Evolutionary conservation across 2,888 invertebrate species (phyloP), one percentile per base, ranked within the genome.

Genomic region (Stenodema calcarata): DNA sequence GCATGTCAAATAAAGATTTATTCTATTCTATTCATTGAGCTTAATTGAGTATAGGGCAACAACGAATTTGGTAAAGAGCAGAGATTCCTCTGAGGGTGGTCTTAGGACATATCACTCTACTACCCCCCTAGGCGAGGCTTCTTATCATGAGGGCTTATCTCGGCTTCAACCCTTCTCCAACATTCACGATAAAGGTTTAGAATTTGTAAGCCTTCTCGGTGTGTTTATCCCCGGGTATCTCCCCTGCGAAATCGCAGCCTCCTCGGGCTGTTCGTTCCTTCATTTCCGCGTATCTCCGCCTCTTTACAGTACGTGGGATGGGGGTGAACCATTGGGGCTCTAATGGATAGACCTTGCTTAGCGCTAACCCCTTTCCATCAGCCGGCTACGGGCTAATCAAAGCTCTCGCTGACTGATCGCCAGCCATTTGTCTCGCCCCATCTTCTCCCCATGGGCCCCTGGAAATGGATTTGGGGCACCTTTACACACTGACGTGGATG

Each of bases 181-280:
- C 62, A 62, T 62, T 18, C 62, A 23, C 75, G 75, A 75, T 75
- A 75, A 75, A 78, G 78, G 78, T 78, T 78, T 78, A 44, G 78
- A 78, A 78, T 78, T 78, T 78, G 78, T 42, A 78, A 78, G 78
- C 44, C 78, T 47, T 78, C 44, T 47, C 78, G 44, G 78, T 47
- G 44, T 23, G 78, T 78, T 78, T 44, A 78, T 78, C 78, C 78
- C 27, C 6, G 18, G 11, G 62, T 62, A 62, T 62, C 62, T 62
- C 62, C 27, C 62, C 62, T 62, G 62, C 23, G 62, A 23, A 62
- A 62, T 62, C 62, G 62, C 62, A 7, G 62, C 62, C 62, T 62
- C 27, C 62, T 62, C 62, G 27, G 62, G 4, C 62, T 62, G 23
- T 23, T 62, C 23, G 62, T 27, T 62, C 62, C 27, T 50, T 27